Conservation (phyloP, 2,797 vertebrate species). For the Protosalanx chinensis region DNA sequence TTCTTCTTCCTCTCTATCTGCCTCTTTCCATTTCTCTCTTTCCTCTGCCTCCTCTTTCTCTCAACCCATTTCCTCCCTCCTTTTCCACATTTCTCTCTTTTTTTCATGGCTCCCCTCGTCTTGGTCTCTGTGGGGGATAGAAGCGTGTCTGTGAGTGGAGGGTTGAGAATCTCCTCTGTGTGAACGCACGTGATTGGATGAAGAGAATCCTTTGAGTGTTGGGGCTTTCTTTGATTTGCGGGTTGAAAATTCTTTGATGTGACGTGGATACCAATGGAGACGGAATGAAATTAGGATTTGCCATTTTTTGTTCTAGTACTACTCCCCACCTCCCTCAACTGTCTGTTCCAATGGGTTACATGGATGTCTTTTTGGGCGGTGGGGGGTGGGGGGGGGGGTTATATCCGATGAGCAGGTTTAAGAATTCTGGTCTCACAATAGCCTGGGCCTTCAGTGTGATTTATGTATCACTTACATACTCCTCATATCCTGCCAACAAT, state of each 20-base stretch:
- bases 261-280: constrained; percentile 63
- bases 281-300: constrained; percentile 64
- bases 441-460: constrained; percentile 36
- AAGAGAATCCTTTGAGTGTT: constrained; percentile 66
- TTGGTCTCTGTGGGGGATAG: constrained; percentile 2
- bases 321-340: constrained; percentile 15
- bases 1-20: neutral
- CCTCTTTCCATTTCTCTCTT: neutral
- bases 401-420: constrained; percentile 25
- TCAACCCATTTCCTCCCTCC: neutral
- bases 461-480: constrained; percentile 41
- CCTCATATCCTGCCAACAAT: constrained; percentile 36
- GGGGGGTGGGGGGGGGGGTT: neutral
- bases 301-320: constrained; percentile 57
- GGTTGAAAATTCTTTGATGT: constrained; percentile 62
- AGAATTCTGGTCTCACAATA: constrained; percentile 32
- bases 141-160: constrained; percentile 23
- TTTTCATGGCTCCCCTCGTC: neutral
- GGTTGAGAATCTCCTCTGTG: constrained; percentile 34
- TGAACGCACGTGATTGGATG: constrained; percentile 47
- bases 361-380: constrained; percentile 40
- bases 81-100: neutral
- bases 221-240: constrained; percentile 61
- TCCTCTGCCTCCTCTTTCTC: constrained; percentile 12
- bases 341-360: constrained; percentile 19